Base-by-base conservation (phyloP, 2,888 invertebrate species). In the Deilephila elpenor region DNA sequence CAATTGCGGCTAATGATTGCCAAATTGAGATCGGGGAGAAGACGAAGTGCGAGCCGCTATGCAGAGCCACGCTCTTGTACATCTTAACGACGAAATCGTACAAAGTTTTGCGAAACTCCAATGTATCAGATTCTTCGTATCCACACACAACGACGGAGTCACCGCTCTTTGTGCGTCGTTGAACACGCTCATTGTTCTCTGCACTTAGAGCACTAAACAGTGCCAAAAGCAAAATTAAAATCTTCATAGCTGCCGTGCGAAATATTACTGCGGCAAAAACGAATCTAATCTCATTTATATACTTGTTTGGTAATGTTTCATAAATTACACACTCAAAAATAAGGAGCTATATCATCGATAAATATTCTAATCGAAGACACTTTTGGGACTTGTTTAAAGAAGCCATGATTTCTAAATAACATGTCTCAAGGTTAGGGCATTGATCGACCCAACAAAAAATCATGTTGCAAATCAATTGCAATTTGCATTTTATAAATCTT, bases 1-100 rank as follows among this genome's bases (percentile, higher is more conserved):
- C 79, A 7, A 81, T 70, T 0, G 80, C 80, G 0, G 81, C 76
- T 25, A 81, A 61, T 5, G 74, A 74, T 37, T 74, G 71, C 81
- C 81, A 82, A 56, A 75, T 64, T 0, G 80, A 78, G 29, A 29
- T 20, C n/a, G 75, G 67, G 1, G 80, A 75, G 34, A 6, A 74
- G 3, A 78, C 75, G 8, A 78, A 79, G 19, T 80, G 76, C 1
- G 71, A 70, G 8, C 76, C 67, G 20, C 74, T 59, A 20, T 74
- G 62, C 14, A n/a, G 34, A 11, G 77, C 75, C 0, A 75, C 73
- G 5, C 32, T 44, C 59, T 77, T 80, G 60, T 19, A 71, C n/a
- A 75, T 0, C 7, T 60, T 4, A 5, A 74, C 17, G 34, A 20
- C 0, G n/a, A 77, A 75, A 7, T 71, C 34, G 74, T 80, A 75